Base-by-base conservation (phyloP, 2,113 vertebrate species). In the Colossoma macropomum region DNA sequence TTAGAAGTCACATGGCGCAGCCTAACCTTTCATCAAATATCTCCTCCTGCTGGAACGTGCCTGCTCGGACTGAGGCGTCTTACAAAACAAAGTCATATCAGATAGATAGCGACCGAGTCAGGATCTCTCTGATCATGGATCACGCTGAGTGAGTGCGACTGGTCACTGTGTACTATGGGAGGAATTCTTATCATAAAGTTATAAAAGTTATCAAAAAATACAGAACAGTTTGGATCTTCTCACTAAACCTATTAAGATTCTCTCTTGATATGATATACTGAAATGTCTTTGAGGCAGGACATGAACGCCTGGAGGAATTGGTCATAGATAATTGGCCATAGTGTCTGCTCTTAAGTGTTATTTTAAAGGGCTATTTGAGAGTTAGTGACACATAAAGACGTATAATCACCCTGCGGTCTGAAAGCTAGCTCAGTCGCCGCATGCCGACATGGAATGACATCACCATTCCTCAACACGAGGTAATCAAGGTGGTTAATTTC, bases 401-500 rank as follows among this genome's bases (percentile, higher is more conserved):
- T 77, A 71, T 69, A 77, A 83, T 69, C 66, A 77, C 54, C 54
- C 59, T 62, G 68, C 15, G 19, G 32, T 38, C 34, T 21, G 21
- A 69, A 10, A 7, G 19, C 38, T 9, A 41, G 21, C 68, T 71
- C n/a, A 45, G 21, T 38, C 17, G 23, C 34, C 25, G 38, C 41
- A 41, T n/a, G 68, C 32, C 19, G 32, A 23, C 32, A 41, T 23
- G 23, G 45, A 8, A 77, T 85, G 66, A 85, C 84, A 65, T 81
- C 13, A 80, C 60, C 60, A 48, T 28, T 76, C 25, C 65, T 68
- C 65, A 13, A 16, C 77, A 30, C 41, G 4, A 85, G 52, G 75
- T 71, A 71, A 81, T 83, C 71, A 62, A 54, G 75, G 88, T 86
- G 82, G 86, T 85, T 48, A 79, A 32, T 83, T 52, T 89, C 63